Base-by-base conservation (phyloP, 2,113 vertebrate species). In the Irena cyanogastra region DNA sequence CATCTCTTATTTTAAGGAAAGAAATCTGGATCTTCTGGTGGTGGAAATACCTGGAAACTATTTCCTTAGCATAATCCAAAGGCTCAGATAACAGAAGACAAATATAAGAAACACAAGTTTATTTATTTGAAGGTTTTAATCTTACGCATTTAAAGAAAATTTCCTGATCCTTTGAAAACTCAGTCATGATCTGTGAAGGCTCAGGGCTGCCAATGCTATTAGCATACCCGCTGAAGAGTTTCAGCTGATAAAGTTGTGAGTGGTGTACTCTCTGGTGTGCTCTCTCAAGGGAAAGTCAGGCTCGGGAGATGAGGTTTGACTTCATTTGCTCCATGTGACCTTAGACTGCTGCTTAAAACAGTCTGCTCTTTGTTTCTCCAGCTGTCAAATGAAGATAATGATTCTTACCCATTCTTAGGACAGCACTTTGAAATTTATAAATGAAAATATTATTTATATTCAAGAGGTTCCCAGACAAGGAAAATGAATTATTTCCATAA, bases 361-460 rank as follows among this genome's bases (percentile, higher is more conserved):
- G 88, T 45, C 90, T 90, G 85, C 35, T 88, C 93, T 96, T 96
- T 96, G 93, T 96, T 96, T 96, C 92, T 95, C 52, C 93, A 83
- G 52, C 94, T 96, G 95, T 94, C 89, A 93, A 89, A 94, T 75
- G 80, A 90, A 95, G 96, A 96, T 94, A 96, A 93, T 96, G 94
- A 90, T 93, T 97, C 96, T 69, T 90, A 93, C 69, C 77, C 90
- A 79, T 94, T 93, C 93, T 94, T 92, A 80, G 90, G 88, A 83
- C 54, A 52, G 69, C 1, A 19, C 90, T 97, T 97, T 94, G 93
- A 97, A 95, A 96, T 93, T 90, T 92, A 72, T 87, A 90, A 94
- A 89, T 93, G 83, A 92, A 95, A 95, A 94, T 94, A 96, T 90
- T 97, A 94, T 96, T 96, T 96, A 86, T 92, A 92, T 92, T 94